These are phyloP conservation scores for Meteorus sp. DNA, from an alignment of 1,140 invertebrate species.

Conservation along the genomic window DNA sequence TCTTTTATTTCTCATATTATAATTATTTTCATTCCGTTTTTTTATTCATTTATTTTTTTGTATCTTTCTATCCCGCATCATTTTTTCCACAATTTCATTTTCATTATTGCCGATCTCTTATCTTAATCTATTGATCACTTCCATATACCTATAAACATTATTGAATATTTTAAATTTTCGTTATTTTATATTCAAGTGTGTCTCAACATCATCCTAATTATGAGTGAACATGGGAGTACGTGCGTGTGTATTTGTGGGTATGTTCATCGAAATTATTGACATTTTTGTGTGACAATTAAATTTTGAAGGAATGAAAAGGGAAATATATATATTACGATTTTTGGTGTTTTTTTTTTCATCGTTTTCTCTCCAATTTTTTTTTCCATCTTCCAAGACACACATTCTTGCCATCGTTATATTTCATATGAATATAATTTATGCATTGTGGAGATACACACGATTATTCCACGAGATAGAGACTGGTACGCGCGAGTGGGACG, in stretches of 20 bases:
- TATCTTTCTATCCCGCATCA: constrained; percentile 34
- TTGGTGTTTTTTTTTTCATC: not conserved
- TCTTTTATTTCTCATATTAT: not conserved
- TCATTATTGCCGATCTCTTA: constrained; percentile 26
- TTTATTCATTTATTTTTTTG: not conserved
- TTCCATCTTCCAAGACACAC: constrained; percentile 35
- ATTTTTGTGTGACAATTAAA: no score
- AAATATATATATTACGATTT: no score
- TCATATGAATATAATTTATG: constrained; percentile 42
- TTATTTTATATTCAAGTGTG: no score
- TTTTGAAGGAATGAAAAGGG: no score
- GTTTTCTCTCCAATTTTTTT: constrained; percentile 38
- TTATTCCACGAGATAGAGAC: constrained; percentile 42
- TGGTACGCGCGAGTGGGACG: constrained; percentile 36
- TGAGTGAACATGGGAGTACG: no score
- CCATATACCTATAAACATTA: no score
- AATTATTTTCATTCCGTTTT: not conserved
- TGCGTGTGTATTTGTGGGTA: no score
- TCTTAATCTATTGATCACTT: no score
- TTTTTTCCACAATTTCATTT: constrained; percentile 38
- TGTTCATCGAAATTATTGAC: no score
- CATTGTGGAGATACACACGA: constrained; percentile 40
- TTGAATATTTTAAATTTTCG: no score
- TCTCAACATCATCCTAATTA: no score
- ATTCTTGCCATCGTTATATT: constrained; percentile 32